Evolutionary conservation across 1,140 invertebrate genomes (phyloP).

Genomic region (Eufriesea mexicana): DNA sequence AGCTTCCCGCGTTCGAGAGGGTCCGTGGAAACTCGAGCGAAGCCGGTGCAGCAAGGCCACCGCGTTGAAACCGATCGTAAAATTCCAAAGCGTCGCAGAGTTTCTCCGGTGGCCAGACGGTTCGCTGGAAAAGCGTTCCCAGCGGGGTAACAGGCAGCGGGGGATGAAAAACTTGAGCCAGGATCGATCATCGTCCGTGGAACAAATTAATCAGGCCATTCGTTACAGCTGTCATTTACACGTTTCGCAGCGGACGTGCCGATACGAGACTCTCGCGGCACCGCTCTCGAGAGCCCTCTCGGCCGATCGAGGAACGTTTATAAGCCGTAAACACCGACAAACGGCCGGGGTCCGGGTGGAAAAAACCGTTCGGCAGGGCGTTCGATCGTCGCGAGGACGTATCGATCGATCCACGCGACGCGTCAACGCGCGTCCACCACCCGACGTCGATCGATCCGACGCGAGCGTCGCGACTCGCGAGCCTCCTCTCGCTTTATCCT

Average conservation of each 20-base stretch:
- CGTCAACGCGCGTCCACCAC: constrained; percentile 9
- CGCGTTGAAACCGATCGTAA: neutral
- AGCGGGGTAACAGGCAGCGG: too few species aligned
- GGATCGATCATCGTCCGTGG: constrained; percentile 41
- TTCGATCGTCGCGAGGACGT: too few species aligned
- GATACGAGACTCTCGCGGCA: constrained; percentile 5
- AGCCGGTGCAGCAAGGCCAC: too few species aligned
- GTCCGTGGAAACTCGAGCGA: neutral
- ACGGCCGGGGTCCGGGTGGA: neutral
- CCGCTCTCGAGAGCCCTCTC: neutral
- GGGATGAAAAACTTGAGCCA: constrained; percentile 1
- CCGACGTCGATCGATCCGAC: neutral
- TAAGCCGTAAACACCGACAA: neutral
- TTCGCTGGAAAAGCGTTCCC: neutral
- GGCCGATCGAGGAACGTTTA: constrained; percentile 14
- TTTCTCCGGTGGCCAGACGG: neutral
- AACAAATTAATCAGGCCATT: constrained; percentile 53
- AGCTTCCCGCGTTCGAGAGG: constrained; percentile 39
- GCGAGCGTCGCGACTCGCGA: too few species aligned
- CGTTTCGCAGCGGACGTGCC: neutral
- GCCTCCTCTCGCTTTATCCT: too few species aligned
- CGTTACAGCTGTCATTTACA: constrained; percentile 53
- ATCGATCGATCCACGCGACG: neutral
- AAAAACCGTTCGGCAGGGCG: neutral
- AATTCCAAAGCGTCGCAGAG: neutral